Evolutionary conservation across 2,888 invertebrate genomes (phyloP), one percentile per base, ranked within the genome.

Genomic region (Drosophila atroscutellata): DNA sequence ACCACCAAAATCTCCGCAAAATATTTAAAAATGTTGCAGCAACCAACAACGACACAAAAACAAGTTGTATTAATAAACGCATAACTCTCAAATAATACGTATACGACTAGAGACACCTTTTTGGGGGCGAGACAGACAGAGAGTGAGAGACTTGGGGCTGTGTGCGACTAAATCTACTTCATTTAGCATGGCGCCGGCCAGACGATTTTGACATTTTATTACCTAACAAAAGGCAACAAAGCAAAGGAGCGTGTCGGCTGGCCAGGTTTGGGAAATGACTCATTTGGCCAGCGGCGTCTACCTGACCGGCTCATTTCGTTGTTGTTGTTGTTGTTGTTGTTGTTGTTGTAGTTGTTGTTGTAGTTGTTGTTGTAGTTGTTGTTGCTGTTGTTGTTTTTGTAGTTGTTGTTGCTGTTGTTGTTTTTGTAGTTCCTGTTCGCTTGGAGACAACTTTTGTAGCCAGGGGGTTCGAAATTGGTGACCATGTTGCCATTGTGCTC

Each of bases 141-240:
- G 26, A 11, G 26, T 1, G 20, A 37, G 2, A 11, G 56, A 18
- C n/a, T 11, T 32, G 45, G 11, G 30, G 9, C 45, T 15, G 42
- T 28, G 34, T 5, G 34, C 24, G 60, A 52, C 64, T 66, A 73
- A 84, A 59, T 86, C 89, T 75, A 62, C 89, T 80, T 81, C 76
- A 80, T 85, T 85, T 83, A 77, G 81, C 75, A 65, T 78, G 90
- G 90, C 91, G 90, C 83, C 90, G 83, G 60, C 85, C 86, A 89
- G 90, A 91, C 90, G 90, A 72, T 79, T 89, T 81, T 81, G 80
- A 81, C 83, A 82, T 91, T 90, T 87, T 87, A 90, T 90, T 88
- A 79, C 90, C 88, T 57, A 69, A 67, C 83, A 80, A 80, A 79
- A 69, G 65, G 66, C 70, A 77, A 72, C 78, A 76, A 63, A 15